Base-by-base conservation (phyloP, 2,797 vertebrate species). In the Antennarius maculatus region DNA sequence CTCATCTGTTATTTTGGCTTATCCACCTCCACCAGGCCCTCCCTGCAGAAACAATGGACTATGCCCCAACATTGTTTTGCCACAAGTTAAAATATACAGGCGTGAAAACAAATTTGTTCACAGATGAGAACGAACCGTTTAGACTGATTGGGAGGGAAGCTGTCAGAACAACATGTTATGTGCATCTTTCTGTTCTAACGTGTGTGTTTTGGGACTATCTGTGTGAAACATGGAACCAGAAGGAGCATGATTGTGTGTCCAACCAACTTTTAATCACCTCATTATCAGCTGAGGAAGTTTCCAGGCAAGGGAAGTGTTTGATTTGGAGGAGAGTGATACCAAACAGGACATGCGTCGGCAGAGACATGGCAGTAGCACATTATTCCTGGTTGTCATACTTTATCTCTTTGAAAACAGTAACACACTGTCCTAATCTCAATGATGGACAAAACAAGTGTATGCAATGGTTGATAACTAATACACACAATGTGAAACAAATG, bases 281-380 rank as follows among this genome's bases (percentile, higher is more conserved):
- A 10, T 77, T 90, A 89, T 91, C 90, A 74, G 80, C 14, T 14
- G 29, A 83, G 89, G 86, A 93, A 89, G 82, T 87, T 82, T 85
- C 80, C 80, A 75, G 67, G 62, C 69, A 5, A 18, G 29, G 41
- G 45, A 13, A 29, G 39, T 89, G 87, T 88, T 91, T 84, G 1
- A 23, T 77, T 85, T 85, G 79, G 82, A 88, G 65, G 56, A 62
- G 51, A 61, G 58, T 49, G 27, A 54, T 37, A 56, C 52, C n/a
- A 52, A 71, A 81, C 80, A 85, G 88, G 82, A 91, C 56, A 61
- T 77, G 57, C 52, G 8, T 57, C 86, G 80, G 76, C 75, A 80
- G 74, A 76, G 66, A 71, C 54, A 5, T 37, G 52, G 48, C 63
- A 67, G 64, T 2, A 39, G 43, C 46, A 75, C 29, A 54, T 67